A percentile compares a stretch with the other conserved stretches of the same genome.
Evolutionary conservation across 2,888 invertebrate species (phyloP).

Genomic region (Thereva nobilitata): DNA sequence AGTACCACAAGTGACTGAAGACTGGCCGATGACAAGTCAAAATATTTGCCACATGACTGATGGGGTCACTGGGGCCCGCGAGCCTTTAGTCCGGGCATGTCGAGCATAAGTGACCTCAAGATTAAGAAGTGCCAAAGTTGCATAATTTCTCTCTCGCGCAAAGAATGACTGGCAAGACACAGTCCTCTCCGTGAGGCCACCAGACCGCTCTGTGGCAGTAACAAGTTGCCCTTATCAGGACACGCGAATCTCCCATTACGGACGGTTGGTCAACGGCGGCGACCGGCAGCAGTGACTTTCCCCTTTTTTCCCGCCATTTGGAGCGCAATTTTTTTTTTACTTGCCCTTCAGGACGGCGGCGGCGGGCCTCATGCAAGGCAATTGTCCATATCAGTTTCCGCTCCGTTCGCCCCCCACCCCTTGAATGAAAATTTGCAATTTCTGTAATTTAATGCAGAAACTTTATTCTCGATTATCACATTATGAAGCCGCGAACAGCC

Average conservation of each 20-base stretch:
- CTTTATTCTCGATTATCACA: slow-evolving; percentile 30
- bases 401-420: neutral
- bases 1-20: neutral
- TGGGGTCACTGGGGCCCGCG: neutral
- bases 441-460: slow-evolving; percentile 23
- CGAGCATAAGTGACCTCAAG: slow-evolving; percentile 1
- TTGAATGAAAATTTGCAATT: slow-evolving; percentile 7
- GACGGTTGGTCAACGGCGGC: slow-evolving; percentile 17
- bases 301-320: slow-evolving; percentile 1
- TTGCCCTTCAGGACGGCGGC: neutral
- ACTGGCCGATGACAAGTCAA: slow-evolving; percentile 18
- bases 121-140: slow-evolving; percentile 21
- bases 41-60: slow-evolving; percentile 8
- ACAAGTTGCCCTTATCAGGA: slow-evolving; percentile 32
- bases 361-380: neutral
- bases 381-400: slow-evolving; percentile 16
- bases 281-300: neutral
- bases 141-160: neutral
- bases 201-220: slow-evolving; percentile 2
- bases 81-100: neutral
- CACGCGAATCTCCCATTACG: slow-evolving; percentile 36
- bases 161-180: slow-evolving; percentile 20
- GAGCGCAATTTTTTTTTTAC: neutral
- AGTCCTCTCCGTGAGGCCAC: no score
- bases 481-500: slow-evolving; percentile 28